Base-by-base conservation (phyloP, 2,113 vertebrate genomes). In the Nothocercus nigrocapillus region DNA sequence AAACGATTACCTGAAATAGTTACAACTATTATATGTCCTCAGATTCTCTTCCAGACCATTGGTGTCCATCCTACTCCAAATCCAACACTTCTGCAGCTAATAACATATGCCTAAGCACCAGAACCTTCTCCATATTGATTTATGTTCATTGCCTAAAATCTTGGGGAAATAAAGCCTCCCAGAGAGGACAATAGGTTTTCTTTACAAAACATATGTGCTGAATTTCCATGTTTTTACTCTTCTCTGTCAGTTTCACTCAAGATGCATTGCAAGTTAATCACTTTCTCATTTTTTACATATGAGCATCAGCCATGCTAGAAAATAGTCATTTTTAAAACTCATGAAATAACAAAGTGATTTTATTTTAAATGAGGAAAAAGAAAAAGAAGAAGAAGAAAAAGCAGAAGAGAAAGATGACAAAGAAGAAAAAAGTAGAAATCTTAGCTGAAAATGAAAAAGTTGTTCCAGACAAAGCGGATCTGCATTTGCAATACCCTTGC, bases 101-200 rank as follows among this genome's bases (percentile, higher is more conserved):
- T 38, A 91, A 80, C 30, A 51, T 7, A 85, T 53, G n/a, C 67
- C 90, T 66, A 44, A 82, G 78, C 18, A 91, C 49, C 67, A 94
- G 49, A 59, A 89, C 75, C 67, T 95, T 63, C 40, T 91, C 78
- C 63, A 69, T 89, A 80, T 5, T 96, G 91, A 94, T 95, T 94
- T 96, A 96, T 85, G 70, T 89, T 44, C 3, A 1, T 80, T 94
- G 93, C 70, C 82, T 73, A 91, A 94, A 93, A 96, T 62, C 13
- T 30, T 94, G 44, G 19, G 84, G 79, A 92, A 95, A 94, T 58
- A 92, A 94, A 87, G 87, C 84, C 95, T 96, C 93, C 89, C 85
- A 91, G 84, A 87, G 89, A 95, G 87, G 91, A 95, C 87, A 96
- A 96, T 89, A 85, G 84, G 40, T 94, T 96, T 97, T 95, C 82